Base-by-base conservation (phyloP, 1,140 invertebrate species). In the Lutraria rhynchaena region DNA sequence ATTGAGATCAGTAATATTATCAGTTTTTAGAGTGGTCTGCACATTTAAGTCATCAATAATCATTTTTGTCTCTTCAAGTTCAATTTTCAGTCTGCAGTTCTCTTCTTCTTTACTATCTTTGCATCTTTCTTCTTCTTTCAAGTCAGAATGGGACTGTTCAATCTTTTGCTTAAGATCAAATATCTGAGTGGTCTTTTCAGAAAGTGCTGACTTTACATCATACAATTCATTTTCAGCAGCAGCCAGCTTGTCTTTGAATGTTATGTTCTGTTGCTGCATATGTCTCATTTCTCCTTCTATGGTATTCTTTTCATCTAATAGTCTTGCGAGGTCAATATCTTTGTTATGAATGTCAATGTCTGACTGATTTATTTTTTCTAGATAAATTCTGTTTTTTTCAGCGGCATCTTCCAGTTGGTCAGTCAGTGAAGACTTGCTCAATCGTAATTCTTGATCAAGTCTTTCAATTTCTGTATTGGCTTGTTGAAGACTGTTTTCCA, bases 291-390 rank as follows among this genome's bases (percentile, higher is more conserved):
- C 75, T 29, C 55, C 37, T 65, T 55, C 46, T 35, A 65, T 13
- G 31, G 11, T 31, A 9, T 31, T 51, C 22, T 55, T 65, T 63
- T 81, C 77, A 19, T 70, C 22, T 37, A 58, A 31, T n/a, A 81
- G 33, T 22, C 19, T 17, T 24, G 51, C 41, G 49, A 81, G 70
- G 11, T 81, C 65, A 41, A 24, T 11, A 13, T 70, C 44, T 49
- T 24, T 69, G 49, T 81, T 81, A 29, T 51, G 58, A n/a, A 71
- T n/a, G 15, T 22, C 44, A 49, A 70, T 37, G 46, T 71, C 55
- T n/a, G 58, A 29, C n/a, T 58, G 44, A 61, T 46, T 60, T 4
- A 81, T 33, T 51, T 27, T 81, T 5, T 81, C 60, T 37, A 61
- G 78, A 55, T 58, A 63, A 5, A 73, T 60, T n/a, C 53, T 27